Evolutionary conservation across 2,113 vertebrate genomes (phyloP), one percentile per base, ranked within the genome.

Genomic region (Cnemophilus loriae): DNA sequence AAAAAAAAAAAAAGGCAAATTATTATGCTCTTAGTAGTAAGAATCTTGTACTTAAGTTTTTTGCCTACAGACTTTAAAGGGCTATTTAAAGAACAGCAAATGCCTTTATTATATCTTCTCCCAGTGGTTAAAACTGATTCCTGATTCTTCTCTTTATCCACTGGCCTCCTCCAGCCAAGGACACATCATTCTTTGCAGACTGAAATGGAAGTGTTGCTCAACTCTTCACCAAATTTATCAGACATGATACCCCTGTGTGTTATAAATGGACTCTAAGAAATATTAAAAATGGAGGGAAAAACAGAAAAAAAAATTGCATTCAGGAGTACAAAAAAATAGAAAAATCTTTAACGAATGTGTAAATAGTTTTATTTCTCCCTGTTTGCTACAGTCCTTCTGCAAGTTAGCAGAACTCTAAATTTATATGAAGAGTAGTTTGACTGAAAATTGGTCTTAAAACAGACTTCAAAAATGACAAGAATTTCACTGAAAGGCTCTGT

Each of bases 361-460:
- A 79, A 73, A 65, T 71, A 1, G 47, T 52, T 70, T 75, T 35
- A 55, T 63, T 87, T 90, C 75, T 81, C 56, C 56, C 59, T 90
- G 65, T 80, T 95, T 86, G 74, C 86, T 75, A 13, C 10, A 81
- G 42, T 42, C 47, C 3, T 7, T 22, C n/a, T 41, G 55, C 37
- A 93, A 94, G 82, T 84, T 81, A 88, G 35, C 47, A 95, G 85
- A 95, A 78, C 27, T 75, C 74, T 56, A 35, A 49, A 76, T 71
- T 67, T 76, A 37, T 30, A 56, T 9, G 24, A 84, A 74, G 41
- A 93, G 32, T 16, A 55, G 75, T 81, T 88, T 77, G 86, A 67
- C 68, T 92, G 63, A 88, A 96, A 95, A 96, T 77, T 77, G 67
- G 42, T 86, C 90, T 92, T 93, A 64, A 96, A 83, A 94, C 81